Evolutionary conservation across 2,113 vertebrate genomes (phyloP).

Genomic region (Tetrao urogallus): DNA sequence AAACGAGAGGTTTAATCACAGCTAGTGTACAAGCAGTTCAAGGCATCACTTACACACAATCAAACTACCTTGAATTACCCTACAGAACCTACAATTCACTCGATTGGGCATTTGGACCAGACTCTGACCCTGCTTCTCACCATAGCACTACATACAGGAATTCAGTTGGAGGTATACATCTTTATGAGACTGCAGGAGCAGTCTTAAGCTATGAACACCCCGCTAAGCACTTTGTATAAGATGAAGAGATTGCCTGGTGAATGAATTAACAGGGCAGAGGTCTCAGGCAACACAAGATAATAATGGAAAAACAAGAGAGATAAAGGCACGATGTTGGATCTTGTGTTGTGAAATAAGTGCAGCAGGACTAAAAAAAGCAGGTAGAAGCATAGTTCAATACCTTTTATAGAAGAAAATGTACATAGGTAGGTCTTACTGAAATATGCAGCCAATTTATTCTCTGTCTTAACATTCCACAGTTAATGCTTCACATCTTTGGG

Average conservation of each 20-base stretch:
- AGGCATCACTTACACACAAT: neutral
- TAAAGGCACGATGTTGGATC: neutral
- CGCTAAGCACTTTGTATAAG: neutral
- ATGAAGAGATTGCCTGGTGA: neutral
- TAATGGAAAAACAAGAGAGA: neutral
- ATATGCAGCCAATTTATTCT: neutral
- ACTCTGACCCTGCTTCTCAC: neutral
- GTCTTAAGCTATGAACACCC: neutral
- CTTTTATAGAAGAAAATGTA: neutral
- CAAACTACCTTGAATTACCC: too few species aligned
- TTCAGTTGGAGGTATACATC: neutral
- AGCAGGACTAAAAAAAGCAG: neutral
- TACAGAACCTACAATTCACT: neutral
- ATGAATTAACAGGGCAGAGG: neutral
- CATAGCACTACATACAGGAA: neutral
- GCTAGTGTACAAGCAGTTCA: neutral
- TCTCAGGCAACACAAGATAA: neutral
- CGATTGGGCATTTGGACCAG: too few species aligned
- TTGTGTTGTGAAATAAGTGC: neutral
- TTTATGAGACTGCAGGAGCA: neutral
- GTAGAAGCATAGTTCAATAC: neutral
- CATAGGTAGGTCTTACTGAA: neutral
- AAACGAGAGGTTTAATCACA: neutral
- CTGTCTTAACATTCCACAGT: neutral
- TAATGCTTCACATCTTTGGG: neutral